A percentile compares a stretch with the other conserved stretches of the same genome.
Conservation (phyloP, 2,888 invertebrate genomes). For the Bhutanitis thaidina region DNA sequence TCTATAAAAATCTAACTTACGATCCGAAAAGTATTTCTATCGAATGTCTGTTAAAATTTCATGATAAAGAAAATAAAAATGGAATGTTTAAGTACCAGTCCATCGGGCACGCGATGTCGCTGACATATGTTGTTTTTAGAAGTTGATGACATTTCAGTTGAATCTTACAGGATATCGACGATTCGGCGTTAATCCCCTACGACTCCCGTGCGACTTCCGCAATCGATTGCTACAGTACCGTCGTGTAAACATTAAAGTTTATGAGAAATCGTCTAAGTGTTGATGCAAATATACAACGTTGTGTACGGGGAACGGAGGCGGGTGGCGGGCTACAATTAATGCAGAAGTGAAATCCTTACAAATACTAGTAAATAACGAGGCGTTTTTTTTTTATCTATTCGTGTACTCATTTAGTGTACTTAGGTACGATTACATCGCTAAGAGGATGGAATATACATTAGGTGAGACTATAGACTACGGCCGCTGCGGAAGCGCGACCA, state of each 20-base stretch:
- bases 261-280: slow-evolving; percentile 49
- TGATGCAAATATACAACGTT: slow-evolving; percentile 65
- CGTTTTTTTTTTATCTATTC: slow-evolving; percentile 54
- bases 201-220: slow-evolving; percentile 30
- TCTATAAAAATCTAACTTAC: slow-evolving; percentile 61
- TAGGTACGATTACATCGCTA: slow-evolving; percentile 62
- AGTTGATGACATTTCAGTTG: slow-evolving; percentile 63
- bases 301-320: slow-evolving; percentile 64
- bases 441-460: slow-evolving; percentile 79
- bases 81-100: slow-evolving; percentile 78
- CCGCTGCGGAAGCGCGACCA: slow-evolving; percentile 42
- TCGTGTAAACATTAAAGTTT: slow-evolving; percentile 39
- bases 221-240: slow-evolving; percentile 47
- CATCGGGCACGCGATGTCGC: slow-evolving; percentile 56
- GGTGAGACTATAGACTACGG: slow-evolving; percentile 59
- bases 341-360: slow-evolving; percentile 59
- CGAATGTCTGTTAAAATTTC: slow-evolving; percentile 44
- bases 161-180: slow-evolving; percentile 31
- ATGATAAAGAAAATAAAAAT: slow-evolving; percentile 42
- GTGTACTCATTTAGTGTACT: slow-evolving; percentile 73
- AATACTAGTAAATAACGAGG: slow-evolving; percentile 65
- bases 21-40: slow-evolving; percentile 44
- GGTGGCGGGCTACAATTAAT: slow-evolving; percentile 58
- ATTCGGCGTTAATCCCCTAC: too few relatives aligned
- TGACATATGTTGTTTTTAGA: slow-evolving; percentile 26